phyloP scores from a whole-genome alignment of 2,888 invertebrate species.

The Ditylenchus weischeri region DNA sequence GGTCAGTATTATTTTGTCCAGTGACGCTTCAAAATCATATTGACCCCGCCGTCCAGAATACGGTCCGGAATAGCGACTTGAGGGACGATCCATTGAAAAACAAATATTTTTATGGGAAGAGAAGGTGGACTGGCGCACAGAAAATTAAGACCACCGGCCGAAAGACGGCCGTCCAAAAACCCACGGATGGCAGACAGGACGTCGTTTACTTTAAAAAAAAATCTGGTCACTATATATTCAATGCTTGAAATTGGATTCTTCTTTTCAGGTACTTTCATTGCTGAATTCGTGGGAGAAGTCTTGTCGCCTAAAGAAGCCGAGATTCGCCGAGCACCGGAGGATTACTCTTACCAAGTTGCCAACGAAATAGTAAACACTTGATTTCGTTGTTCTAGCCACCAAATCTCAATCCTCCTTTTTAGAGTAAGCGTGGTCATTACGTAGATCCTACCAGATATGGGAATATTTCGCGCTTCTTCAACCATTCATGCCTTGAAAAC shows the following conservation, averaged over 20 bases:
- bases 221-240: no score
- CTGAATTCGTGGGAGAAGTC: conserved; percentile 98
- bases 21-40: no score
- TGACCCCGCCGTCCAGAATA: no score
- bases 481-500: conserved; percentile 29
- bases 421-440: conserved; percentile 14
- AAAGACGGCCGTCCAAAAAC: no score
- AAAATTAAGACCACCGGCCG: no score
- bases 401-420: conserved; percentile 5
- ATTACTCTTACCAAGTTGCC: conserved; percentile 22
- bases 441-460: conserved; percentile 30
- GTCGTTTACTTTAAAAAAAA: no score
- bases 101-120: no score
- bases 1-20: conserved; percentile 13
- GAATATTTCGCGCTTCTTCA: conserved; percentile 32
- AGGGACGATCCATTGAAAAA: no score
- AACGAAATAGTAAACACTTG: not conserved
- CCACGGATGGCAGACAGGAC: no score
- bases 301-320: conserved; percentile 83
- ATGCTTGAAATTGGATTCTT: no score
- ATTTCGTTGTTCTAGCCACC: not conserved
- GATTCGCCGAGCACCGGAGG: conserved; percentile 58
- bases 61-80: no score
- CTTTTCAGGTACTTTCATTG: conserved; percentile 76
- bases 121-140: no score